Percentiles rank a stretch among this genome's conserved stretches.
Evolutionary conservation across 2,888 invertebrate species (phyloP).

Genomic region (Amphimallon solstitiale): DNA sequence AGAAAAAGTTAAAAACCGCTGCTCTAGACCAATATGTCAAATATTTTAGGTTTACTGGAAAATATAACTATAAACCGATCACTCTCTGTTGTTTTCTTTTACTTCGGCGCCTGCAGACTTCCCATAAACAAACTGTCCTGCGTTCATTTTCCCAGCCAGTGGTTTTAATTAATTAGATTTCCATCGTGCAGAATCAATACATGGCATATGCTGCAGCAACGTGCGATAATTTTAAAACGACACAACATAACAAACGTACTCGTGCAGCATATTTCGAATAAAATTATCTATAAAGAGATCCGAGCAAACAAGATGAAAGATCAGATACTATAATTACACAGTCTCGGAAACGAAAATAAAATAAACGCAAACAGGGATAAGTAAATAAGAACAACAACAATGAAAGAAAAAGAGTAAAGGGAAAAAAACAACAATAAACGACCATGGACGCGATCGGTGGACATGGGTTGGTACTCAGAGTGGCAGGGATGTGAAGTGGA

Average conservation of each 20-base stretch:
- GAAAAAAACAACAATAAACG: neutral
- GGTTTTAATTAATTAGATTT: constrained; percentile 37
- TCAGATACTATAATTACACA: too few relatives aligned
- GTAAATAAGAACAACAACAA: too few relatives aligned
- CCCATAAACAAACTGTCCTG: constrained; percentile 8
- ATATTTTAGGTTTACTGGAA: too few relatives aligned
- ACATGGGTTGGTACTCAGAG: neutral
- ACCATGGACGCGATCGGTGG: neutral
- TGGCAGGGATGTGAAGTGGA: neutral
- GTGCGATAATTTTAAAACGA: neutral
- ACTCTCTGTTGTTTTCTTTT: too few relatives aligned
- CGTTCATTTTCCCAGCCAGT: constrained; percentile 38
- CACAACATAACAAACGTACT: neutral
- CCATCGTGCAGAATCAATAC: neutral
- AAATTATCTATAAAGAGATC: too few relatives aligned
- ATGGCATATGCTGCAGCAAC: neutral
- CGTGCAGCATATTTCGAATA: too few relatives aligned
- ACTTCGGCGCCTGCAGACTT: neutral
- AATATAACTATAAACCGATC: too few relatives aligned
- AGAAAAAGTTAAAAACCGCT: too few relatives aligned
- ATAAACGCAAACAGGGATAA: too few relatives aligned
- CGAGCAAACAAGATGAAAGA: too few relatives aligned
- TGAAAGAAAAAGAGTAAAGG: neutral
- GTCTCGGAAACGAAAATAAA: too few relatives aligned
- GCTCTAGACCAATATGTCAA: too few relatives aligned